Conservation (phyloP, 2,797 vertebrate genomes). For the Tarsius wallacei region DNA sequence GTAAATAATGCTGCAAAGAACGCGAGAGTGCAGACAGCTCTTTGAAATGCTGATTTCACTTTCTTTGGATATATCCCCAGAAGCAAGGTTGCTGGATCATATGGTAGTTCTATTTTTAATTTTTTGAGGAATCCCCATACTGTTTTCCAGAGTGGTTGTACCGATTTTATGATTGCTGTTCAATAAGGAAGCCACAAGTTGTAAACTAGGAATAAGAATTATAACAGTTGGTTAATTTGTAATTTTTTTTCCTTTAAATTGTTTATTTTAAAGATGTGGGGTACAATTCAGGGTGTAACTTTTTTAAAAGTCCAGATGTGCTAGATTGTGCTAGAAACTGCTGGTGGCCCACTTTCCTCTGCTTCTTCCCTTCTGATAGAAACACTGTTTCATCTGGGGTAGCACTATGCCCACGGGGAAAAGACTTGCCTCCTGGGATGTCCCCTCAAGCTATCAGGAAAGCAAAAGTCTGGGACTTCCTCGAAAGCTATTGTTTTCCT, state of each 20-base stretch:
- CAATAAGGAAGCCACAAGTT: neutral
- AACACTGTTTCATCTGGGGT: neutral
- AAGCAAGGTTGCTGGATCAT: too few relatives aligned
- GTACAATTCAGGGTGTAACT: too few relatives aligned
- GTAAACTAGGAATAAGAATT: neutral
- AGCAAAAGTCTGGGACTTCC: conserved; percentile 42
- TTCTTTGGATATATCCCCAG: neutral
- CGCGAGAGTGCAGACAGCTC: neutral
- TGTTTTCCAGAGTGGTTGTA: too few relatives aligned
- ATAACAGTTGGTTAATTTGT: neutral
- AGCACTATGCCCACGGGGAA: neutral
- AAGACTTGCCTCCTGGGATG: neutral
- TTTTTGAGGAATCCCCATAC: too few relatives aligned
- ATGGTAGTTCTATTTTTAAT: too few relatives aligned
- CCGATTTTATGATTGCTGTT: neutral
- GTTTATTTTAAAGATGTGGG: too few relatives aligned
- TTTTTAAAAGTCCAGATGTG: neutral
- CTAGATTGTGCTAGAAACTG: neutral
- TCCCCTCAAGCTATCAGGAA: neutral
- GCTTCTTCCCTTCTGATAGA: conserved; percentile 39
- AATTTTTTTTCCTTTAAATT: neutral
- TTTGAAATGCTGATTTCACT: neutral
- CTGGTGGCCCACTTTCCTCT: neutral
- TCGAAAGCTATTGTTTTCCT: conserved; percentile 59
- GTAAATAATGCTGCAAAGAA: neutral